phyloP scores from a whole-genome alignment of 2,113 vertebrate species.

The Ceyx melanurus region DNA sequence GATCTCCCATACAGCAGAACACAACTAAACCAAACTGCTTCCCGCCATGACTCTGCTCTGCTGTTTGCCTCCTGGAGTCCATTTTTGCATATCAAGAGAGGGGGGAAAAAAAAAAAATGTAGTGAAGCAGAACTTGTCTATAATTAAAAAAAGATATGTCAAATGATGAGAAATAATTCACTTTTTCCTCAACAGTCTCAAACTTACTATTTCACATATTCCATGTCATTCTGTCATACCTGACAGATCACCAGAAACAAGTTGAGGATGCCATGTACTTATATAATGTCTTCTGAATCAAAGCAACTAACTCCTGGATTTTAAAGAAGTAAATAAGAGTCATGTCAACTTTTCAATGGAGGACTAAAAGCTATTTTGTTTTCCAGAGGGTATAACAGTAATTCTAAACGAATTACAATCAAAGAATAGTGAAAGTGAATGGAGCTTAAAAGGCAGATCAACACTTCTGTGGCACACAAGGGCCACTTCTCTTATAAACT shows the following conservation, averaged over 20 bases:
- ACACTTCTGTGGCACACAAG: background rate
- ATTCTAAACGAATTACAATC: background rate
- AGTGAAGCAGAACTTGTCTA: background rate
- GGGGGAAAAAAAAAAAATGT: background rate
- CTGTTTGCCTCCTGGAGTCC: background rate
- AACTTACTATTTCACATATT: background rate
- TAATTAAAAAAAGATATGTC: background rate
- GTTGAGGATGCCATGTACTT: background rate
- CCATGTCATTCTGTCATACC: background rate
- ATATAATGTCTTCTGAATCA: background rate
- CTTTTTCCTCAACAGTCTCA: background rate
- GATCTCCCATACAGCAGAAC: background rate
- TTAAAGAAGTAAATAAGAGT: background rate
- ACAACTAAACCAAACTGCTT: background rate
- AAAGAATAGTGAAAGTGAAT: background rate
- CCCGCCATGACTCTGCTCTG: background rate
- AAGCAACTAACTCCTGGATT: background rate
- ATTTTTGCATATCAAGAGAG: background rate
- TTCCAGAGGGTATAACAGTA: background rate
- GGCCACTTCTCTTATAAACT: background rate
- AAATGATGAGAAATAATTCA: background rate
- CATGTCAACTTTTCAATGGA: accelerated
- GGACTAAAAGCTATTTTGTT: background rate
- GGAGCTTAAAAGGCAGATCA: background rate
- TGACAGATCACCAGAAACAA: background rate